Percentiles rank a stretch among this genome's conserved stretches.
phyloP scores from a whole-genome alignment of 2,888 invertebrate species.

The Mesopsocus fuscifrons region DNA sequence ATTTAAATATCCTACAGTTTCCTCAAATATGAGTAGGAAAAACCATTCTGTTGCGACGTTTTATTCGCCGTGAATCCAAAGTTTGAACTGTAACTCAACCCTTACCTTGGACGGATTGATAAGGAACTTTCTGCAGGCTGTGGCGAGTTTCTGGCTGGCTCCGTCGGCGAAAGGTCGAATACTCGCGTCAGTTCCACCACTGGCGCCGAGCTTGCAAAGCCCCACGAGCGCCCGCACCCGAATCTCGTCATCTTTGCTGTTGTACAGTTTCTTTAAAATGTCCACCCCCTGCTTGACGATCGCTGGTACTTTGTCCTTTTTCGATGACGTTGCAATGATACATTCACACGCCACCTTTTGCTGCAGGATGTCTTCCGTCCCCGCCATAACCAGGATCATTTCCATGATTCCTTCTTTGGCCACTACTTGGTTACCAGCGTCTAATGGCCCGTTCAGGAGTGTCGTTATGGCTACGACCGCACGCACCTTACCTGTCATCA shows the following conservation, averaged over 20 bases:
- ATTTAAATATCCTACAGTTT: no score
- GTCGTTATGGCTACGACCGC: slow-evolving; percentile 77
- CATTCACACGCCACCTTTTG: slow-evolving; percentile 93
- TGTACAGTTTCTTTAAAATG: slow-evolving; percentile 84
- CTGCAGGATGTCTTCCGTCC: slow-evolving; percentile 73
- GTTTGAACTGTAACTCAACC: no score
- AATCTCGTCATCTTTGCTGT: slow-evolving; percentile 75
- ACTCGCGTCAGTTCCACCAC: slow-evolving; percentile 91
- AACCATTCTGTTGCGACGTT: no score
- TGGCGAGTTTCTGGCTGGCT: slow-evolving; percentile 75
- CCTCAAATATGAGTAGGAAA: no score
- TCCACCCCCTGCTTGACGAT: slow-evolving; percentile 77
- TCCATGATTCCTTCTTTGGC: slow-evolving; percentile 74
- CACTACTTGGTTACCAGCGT: slow-evolving; percentile 75
- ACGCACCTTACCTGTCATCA: slow-evolving; percentile 30
- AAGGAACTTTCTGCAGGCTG: slow-evolving; percentile 81
- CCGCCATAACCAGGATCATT: slow-evolving; percentile 95
- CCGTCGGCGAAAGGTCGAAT: slow-evolving; percentile 89
- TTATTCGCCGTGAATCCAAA: no score
- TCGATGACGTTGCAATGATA: slow-evolving; percentile 87
- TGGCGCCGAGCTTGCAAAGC: slow-evolving; percentile 85
- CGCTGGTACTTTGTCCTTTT: slow-evolving; percentile 87
- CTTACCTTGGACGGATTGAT: slow-evolving; percentile 70
- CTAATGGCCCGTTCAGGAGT: slow-evolving; percentile 74
- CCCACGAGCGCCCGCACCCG: slow-evolving; percentile 80